Conservation (phyloP, 2,797 vertebrate genomes). For the Syngnathus rostellatus region DNA sequence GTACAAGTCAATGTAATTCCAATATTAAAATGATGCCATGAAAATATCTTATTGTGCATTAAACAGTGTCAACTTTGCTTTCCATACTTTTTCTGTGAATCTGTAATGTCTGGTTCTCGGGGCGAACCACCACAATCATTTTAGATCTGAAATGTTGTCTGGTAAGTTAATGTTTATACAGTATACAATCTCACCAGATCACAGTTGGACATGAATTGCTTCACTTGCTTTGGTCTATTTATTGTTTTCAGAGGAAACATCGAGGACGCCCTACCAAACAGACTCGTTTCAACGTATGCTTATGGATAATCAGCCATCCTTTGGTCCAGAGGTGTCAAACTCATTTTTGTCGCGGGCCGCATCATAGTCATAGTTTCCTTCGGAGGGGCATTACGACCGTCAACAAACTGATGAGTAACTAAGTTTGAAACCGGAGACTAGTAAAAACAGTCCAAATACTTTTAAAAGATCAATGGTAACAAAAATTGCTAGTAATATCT, state of each 20-base stretch:
- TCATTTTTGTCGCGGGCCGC: too few relatives aligned
- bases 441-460: too few relatives aligned
- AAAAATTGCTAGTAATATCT: too few relatives aligned
- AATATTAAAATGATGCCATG: constrained; percentile 66
- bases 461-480: too few relatives aligned
- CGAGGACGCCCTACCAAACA: background rate
- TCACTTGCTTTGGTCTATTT: constrained; percentile 25
- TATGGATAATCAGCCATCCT: background rate
- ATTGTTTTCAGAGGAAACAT: constrained; percentile 22
- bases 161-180: background rate
- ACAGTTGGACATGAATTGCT: constrained; percentile 13
- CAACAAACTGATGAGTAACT: too few relatives aligned
- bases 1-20: constrained; percentile 73
- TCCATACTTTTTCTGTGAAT: constrained; percentile 12
- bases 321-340: background rate
- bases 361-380: too few relatives aligned
- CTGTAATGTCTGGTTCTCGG: constrained; percentile 4
- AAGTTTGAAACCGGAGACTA: too few relatives aligned
- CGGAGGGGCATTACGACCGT: too few relatives aligned
- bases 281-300: background rate
- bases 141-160: constrained; percentile 7
- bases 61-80: constrained; percentile 27
- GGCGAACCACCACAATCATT: constrained; percentile 8
- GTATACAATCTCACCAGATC: constrained; percentile 15
- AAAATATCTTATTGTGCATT: constrained; percentile 41